phyloP scores from a whole-genome alignment of 2,113 vertebrate genomes.

The Rhizomys pruinosus region DNA sequence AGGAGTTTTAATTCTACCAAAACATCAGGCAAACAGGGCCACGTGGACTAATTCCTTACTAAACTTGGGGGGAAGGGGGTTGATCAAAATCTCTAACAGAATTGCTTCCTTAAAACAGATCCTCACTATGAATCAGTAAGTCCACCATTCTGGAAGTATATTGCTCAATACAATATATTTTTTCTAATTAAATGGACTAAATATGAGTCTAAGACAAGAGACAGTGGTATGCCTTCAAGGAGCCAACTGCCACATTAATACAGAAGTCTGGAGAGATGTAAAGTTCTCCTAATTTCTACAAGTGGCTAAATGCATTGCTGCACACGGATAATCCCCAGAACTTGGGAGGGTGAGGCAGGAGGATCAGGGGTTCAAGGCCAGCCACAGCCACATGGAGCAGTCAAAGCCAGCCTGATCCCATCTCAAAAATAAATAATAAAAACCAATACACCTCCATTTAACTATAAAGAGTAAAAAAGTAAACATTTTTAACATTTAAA shows the following conservation, averaged over 20 bases:
- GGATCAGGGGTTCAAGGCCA: neutral
- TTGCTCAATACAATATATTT: neutral
- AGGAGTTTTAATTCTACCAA: neutral
- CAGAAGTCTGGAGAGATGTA: neutral
- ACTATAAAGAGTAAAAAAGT: neutral
- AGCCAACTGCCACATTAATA: neutral
- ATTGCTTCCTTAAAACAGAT: neutral
- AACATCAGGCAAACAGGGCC: neutral
- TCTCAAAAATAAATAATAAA: neutral
- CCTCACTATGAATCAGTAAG: neutral
- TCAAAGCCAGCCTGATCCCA: neutral
- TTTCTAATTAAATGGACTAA: neutral
- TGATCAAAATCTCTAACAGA: neutral
- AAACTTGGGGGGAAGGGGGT: neutral
- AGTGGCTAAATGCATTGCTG: too few species aligned
- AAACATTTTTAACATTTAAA: neutral
- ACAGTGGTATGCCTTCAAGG: neutral
- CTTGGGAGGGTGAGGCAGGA: neutral
- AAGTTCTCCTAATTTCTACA: neutral
- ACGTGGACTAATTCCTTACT: neutral
- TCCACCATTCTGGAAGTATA: neutral
- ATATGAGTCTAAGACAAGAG: neutral
- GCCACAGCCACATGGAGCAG: neutral
- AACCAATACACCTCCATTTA: neutral
- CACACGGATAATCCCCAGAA: neutral